Base-by-base conservation (phyloP, 2,797 vertebrate species). In the Sitta carolinensis region DNA sequence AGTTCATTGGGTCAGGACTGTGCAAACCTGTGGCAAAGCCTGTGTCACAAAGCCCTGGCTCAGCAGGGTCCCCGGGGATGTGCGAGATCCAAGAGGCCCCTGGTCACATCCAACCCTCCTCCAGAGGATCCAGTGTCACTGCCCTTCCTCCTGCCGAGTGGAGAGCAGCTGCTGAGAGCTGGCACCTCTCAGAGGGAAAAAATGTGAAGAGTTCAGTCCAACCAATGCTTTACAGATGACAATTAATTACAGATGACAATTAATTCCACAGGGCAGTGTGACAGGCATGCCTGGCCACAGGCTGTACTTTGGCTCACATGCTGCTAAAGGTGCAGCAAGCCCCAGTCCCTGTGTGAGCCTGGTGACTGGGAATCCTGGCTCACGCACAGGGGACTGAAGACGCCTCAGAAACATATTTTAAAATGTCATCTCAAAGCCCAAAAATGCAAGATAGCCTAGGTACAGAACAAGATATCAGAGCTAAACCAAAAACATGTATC, bases 1-100 rank as follows among this genome's bases (percentile, higher is more conserved):
- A 22, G 57, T 50, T 68, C 42, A 16, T 0, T 8, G 18, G 50
- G 38, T 36, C 7, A 45, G 55, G 52, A 13, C 61, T 34, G 29
- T 12, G 61, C 70, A 87, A 62, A 72, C 18, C 51, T 15, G 32
- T 2, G 5, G 43, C 30, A 83, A 84, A 92, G 81, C 20, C 42
- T 1, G 1, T 9, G 34, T 1, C 8, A 36, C n/a, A 45, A 59
- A 83, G 48, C 2, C 1, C 51, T 62, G 1, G 2, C 40, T 57
- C 58, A 10, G 42, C 0, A 0, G 16, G 22, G 25, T 34, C 67
- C 32, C 34, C 13, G 40, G 38, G 27, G 19, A 48, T 19, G 29
- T 7, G 30, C 11, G 67, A 68, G 51, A 73, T 11, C 36, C 7
- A 7, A 40, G 45, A 67, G 66, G 21, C 15, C 22, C n/a, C 38